These are phyloP conservation scores for Lasiurus borealis DNA, from an alignment of 2,113 vertebrate species.

Conservation along the genomic window DNA sequence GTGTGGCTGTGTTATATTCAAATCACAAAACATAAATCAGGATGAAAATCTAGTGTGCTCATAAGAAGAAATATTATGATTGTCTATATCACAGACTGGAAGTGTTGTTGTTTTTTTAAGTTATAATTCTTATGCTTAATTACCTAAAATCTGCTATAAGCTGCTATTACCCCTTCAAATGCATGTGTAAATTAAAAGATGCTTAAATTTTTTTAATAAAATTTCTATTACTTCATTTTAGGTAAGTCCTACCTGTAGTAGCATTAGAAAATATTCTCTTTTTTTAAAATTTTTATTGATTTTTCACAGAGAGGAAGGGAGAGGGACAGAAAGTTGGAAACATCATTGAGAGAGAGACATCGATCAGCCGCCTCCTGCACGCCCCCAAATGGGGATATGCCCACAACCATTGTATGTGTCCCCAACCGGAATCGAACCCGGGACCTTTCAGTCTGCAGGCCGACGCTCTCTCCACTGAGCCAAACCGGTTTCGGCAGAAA, in stretches of 20 bases:
- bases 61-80: background rate
- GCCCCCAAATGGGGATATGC: no score
- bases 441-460: no score
- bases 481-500: background rate
- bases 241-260: background rate
- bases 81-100: background rate
- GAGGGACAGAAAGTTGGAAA: no score
- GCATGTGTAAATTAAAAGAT: slow-evolving; percentile 15
- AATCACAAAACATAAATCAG: background rate
- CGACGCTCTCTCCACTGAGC: no score
- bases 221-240: slow-evolving; percentile 53
- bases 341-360: no score
- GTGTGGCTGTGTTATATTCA: background rate
- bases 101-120: background rate
- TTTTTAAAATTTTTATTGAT: no score
- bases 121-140: slow-evolving; percentile 39
- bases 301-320: no score
- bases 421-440: no score
- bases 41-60: background rate
- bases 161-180: slow-evolving; percentile 5
- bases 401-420: no score
- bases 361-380: no score
- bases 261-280: background rate
- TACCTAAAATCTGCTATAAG: background rate
- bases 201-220: slow-evolving; percentile 8